Percentiles rank a stretch among this genome's conserved stretches.
phyloP scores from a whole-genome alignment of 2,797 vertebrate genomes.

The Mus minutoides region DNA sequence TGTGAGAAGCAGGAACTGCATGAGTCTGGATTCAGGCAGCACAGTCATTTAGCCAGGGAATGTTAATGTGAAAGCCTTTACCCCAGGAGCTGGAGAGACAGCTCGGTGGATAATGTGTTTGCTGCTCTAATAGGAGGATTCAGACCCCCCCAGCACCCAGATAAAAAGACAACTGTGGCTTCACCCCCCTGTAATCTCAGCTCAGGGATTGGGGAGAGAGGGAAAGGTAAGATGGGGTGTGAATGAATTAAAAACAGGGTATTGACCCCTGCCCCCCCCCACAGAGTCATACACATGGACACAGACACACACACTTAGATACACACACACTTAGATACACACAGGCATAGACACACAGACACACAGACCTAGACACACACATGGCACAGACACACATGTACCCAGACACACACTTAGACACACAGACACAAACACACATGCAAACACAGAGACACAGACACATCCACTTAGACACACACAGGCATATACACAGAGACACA shows the following conservation, averaged over 20 bases:
- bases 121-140: background rate
- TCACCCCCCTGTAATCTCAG: background rate
- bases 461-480: background rate
- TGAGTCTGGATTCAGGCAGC: background rate
- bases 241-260: background rate
- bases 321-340: background rate
- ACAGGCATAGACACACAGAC: background rate
- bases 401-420: background rate
- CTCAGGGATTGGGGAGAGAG: background rate
- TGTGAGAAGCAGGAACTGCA: background rate
- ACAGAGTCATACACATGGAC: background rate
- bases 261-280: no score
- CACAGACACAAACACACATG: background rate
- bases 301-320: background rate
- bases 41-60: background rate
- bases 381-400: background rate
- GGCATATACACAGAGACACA: background rate
- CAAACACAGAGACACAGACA: background rate
- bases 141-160: background rate
- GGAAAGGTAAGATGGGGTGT: background rate
- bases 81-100: background rate
- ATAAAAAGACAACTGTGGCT: background rate
- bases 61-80: background rate
- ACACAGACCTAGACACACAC: background rate
- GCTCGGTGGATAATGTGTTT: background rate